phyloP scores from a whole-genome alignment of 2,113 vertebrate genomes.

The Phyllostomus discolor region DNA sequence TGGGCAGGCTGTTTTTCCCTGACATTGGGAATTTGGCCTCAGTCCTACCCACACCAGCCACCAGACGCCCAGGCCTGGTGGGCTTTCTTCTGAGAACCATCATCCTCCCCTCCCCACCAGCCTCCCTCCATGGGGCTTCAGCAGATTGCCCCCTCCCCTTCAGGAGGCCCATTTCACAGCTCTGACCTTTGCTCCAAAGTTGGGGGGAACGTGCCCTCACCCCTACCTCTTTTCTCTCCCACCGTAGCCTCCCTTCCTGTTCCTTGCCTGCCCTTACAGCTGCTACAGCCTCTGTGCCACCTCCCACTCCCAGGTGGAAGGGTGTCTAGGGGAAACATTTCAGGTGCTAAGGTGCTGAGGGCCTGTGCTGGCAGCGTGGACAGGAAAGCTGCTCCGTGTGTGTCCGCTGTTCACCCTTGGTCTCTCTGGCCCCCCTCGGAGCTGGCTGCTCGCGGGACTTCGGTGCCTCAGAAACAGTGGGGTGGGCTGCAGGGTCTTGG shows the following conservation, averaged over 20 bases:
- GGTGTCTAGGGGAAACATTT: not conserved
- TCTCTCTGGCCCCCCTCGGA: not conserved
- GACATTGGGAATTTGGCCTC: not conserved
- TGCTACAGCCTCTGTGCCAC: not conserved
- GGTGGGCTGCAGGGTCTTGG: not conserved
- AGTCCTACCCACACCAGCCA: not conserved
- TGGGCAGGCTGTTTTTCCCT: not conserved
- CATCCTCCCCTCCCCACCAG: not conserved
- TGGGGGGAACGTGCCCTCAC: no score
- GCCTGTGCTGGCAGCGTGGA: not conserved
- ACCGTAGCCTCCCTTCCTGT: not conserved
- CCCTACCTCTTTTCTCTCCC: not conserved
- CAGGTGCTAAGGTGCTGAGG: conserved; percentile 19
- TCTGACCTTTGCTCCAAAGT: not conserved
- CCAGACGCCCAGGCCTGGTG: not conserved
- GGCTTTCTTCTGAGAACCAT: not conserved
- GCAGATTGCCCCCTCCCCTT: not conserved
- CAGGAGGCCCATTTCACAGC: not conserved
- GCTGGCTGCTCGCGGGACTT: not conserved
- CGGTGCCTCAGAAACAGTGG: not conserved
- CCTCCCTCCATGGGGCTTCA: not conserved
- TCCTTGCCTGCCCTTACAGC: not conserved
- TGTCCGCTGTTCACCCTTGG: no score
- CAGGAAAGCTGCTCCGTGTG: not conserved
- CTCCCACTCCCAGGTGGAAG: not conserved